A percentile compares a stretch with the other conserved stretches of the same genome.
Evolutionary conservation across 2,888 invertebrate genomes (phyloP).

Genomic region (Drosophila yooni): DNA sequence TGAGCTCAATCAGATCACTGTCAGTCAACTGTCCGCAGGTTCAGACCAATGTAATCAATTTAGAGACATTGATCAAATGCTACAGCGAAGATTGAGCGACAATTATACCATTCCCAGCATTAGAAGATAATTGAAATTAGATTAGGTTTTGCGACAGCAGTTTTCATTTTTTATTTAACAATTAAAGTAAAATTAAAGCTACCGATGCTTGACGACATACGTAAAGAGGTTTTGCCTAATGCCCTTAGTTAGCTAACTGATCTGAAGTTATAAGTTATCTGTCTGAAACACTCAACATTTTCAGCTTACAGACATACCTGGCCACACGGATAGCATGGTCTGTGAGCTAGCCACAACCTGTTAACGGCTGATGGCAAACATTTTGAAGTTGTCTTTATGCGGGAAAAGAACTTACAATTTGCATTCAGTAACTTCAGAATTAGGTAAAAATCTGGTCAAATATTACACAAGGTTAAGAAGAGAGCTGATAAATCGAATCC

Average conservation of each 20-base stretch:
- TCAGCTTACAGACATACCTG: background rate
- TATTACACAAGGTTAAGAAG: background rate
- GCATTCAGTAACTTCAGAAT: background rate
- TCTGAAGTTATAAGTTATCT: background rate
- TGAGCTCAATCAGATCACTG: background rate
- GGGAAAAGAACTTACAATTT: background rate
- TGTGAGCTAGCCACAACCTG: background rate
- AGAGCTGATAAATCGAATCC: background rate
- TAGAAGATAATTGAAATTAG: background rate
- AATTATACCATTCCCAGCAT: background rate
- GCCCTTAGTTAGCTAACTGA: no score
- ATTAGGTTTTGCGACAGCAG: background rate
- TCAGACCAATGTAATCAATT: background rate
- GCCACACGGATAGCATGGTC: no score
- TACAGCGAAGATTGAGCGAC: background rate
- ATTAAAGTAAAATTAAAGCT: background rate
- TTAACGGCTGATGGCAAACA: background rate
- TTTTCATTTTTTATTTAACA: background rate
- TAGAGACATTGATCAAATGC: background rate
- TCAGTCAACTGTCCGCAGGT: background rate
- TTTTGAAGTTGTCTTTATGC: background rate
- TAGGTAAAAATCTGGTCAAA: background rate
- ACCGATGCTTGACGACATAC: background rate
- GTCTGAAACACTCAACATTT: background rate
- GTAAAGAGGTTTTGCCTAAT: no score